Base-by-base conservation (phyloP, 64 coral and sea anemone genomes). In the Porites lutea region DNA sequence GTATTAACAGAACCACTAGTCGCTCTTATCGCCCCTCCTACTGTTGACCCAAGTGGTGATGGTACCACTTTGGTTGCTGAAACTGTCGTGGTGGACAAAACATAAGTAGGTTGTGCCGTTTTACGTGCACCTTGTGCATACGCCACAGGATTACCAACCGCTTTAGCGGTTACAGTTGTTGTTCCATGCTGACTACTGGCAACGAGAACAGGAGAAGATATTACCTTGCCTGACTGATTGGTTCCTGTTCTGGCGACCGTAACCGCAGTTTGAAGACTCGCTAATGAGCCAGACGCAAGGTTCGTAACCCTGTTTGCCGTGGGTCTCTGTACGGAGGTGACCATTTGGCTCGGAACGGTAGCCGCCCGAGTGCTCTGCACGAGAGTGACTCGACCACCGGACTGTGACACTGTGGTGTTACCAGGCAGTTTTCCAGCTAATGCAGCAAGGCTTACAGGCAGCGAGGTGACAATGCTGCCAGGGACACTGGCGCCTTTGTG, bases 351-450 rank as follows among this genome's bases (percentile, higher is more conserved):
- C 19, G 63, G 16, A 22, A 84, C 15, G 11, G 81, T 69, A 3
- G 62, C 12, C 65, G 81, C 62, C n/a, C 48, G 62, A 12, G 62
- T 52, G 45, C 63, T 84, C 48, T 84, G 81, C 43, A 84, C 81
- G 16, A 84, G 19, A 8, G 81, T 84, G 4, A 84, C 47, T 84
- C 81, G 61, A 13, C 81, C 81, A 68, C 81, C 46, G 8, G 81
- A 46, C 49, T 68, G 61, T n/a, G 81, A 67, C 48, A 84, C 16
- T 12, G 81, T 22, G 81, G 16, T 68, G 63, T 65, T 84, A 69
- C 63, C 69, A 6, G 61, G 61, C 15, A 84, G 81, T 84, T 84
- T 84, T 22, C 81, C 81, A 13, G 81, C 81, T 69, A 84, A 68
- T 5, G 81, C 81, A 69, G 62, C 63, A 20, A 84, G 81, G 12